Percentiles rank a stretch among this genome's conserved stretches.
These are phyloP conservation scores for Bovichtus variegatus DNA, from an alignment of 2,797 vertebrate genomes.

Conservation along the genomic window DNA sequence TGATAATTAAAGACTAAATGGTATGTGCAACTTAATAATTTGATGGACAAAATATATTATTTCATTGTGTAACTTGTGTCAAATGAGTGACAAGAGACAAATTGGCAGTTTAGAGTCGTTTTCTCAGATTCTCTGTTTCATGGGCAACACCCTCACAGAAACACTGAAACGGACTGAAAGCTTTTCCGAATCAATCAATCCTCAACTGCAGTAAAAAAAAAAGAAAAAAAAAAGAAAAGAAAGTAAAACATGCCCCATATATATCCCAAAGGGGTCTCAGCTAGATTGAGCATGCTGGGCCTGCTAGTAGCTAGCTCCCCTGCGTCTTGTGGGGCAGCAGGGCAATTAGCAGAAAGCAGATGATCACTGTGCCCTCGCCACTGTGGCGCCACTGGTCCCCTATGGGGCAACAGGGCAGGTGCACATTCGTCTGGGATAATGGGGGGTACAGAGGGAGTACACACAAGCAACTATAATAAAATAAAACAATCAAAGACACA, in stretches of 20 bases:
- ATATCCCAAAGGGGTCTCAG: constrained; percentile 45
- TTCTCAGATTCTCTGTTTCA: neutral
- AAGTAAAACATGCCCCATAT: constrained; percentile 19
- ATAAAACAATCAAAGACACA: too few species aligned
- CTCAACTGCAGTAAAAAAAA: constrained; percentile 14
- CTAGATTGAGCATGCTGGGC: constrained; percentile 56
- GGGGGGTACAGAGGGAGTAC: constrained; percentile 60
- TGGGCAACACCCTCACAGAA: neutral
- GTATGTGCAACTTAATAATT: neutral
- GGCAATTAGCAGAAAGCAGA: constrained; percentile 87
- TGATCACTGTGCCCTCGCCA: constrained; percentile 82
- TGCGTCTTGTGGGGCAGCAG: constrained; percentile 78
- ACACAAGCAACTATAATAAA: constrained; percentile 52
- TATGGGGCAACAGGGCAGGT: constrained; percentile 83
- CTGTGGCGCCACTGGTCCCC: constrained; percentile 83
- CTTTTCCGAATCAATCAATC: constrained; percentile 16
- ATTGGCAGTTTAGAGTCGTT: neutral
- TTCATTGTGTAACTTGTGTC: neutral
- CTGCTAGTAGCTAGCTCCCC: constrained; percentile 59
- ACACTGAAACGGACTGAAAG: neutral
- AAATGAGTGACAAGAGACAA: neutral
- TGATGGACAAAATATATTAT: neutral
- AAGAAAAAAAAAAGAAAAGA: too few species aligned
- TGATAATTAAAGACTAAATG: neutral
- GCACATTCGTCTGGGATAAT: constrained; percentile 85